Evolutionary conservation across 2,888 invertebrate genomes (phyloP), one percentile per base, ranked within the genome.

Genomic region (Bugula neritina): DNA sequence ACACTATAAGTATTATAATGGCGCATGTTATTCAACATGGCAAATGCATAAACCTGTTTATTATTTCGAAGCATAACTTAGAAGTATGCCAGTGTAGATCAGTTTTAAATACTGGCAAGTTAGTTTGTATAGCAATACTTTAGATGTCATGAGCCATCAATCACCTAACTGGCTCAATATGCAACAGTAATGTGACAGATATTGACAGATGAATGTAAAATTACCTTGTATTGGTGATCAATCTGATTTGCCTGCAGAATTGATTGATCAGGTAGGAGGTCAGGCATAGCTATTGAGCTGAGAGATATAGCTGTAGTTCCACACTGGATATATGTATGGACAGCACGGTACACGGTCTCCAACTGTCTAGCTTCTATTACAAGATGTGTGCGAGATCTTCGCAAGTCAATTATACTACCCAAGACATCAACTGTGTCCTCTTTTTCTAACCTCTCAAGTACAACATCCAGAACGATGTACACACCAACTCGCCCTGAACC

Each of bases 401-500:
- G 75, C 25, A 82, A 77, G 74, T 79, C 79, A 25, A 80, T 74
- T 29, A 82, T 80, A 35, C 78, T 77, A 71, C 79, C 79, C 74
- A 81, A 82, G 27, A 82, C 77, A 73, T 82, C 82, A n/a, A 82
- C 79, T 72, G 74, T 77, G 55, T 78, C 78, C 70, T 81, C 80
- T n/a, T 74, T 73, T 52, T 78, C 77, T 25, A 81, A 72, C 72
- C 79, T 84, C 91, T 97, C 96, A 83, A 99, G 87, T 83, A 98
- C 97, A 54, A 95, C 94, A 84, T 99, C 98, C 73, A 99, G 90
- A 29, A 95, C 93, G 79, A 97, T 86, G 84, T 94, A 99, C 0
- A 97, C 95, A 0, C 98, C 98, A 0, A 96, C 95, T 76, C 98
- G 87, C 25, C 96, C 97, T 17, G 94, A 97, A 0, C 98, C 98